A percentile compares a stretch with the other conserved stretches of the same genome.
Conservation (phyloP, 2,113 vertebrate genomes). For the Phylloscopus trochilus region DNA sequence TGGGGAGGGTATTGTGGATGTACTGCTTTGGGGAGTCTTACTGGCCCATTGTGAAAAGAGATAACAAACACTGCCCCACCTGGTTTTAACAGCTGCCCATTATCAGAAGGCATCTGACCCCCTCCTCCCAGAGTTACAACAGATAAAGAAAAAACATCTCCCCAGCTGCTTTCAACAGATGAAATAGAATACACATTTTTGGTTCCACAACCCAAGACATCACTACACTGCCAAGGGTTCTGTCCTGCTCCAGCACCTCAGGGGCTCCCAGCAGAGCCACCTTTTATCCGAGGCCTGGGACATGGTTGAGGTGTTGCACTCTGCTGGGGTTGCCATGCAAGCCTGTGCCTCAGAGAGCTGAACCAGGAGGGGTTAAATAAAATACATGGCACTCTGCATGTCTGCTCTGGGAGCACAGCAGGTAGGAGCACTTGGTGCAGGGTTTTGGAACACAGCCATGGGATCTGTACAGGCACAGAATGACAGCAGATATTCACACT, state of each 20-base stretch:
- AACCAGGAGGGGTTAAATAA: not conserved
- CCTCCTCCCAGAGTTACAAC: too few species aligned
- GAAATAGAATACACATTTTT: too few species aligned
- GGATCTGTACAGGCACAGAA: not conserved
- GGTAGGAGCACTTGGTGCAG: fast-evolving
- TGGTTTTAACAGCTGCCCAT: too few species aligned
- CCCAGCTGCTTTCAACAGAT: too few species aligned
- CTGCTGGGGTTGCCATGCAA: not conserved
- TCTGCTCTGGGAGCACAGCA: not conserved
- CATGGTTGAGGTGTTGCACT: fast-evolving
- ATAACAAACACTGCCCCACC: too few species aligned
- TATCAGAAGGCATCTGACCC: too few species aligned
- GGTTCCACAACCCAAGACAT: too few species aligned
- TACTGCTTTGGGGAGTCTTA: too few species aligned
- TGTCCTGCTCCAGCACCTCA: not conserved
- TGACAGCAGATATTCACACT: not conserved
- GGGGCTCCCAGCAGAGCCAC: not conserved
- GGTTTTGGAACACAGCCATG: not conserved
- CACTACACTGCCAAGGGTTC: not conserved
- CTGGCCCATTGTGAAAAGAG: too few species aligned
- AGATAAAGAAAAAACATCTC: too few species aligned
- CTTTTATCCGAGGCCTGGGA: not conserved
- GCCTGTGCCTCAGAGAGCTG: not conserved
- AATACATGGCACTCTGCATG: fast-evolving
- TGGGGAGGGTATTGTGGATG: too few species aligned